Base-by-base conservation (phyloP, 2,113 vertebrate species). In the Cephalopterus ornatus region DNA sequence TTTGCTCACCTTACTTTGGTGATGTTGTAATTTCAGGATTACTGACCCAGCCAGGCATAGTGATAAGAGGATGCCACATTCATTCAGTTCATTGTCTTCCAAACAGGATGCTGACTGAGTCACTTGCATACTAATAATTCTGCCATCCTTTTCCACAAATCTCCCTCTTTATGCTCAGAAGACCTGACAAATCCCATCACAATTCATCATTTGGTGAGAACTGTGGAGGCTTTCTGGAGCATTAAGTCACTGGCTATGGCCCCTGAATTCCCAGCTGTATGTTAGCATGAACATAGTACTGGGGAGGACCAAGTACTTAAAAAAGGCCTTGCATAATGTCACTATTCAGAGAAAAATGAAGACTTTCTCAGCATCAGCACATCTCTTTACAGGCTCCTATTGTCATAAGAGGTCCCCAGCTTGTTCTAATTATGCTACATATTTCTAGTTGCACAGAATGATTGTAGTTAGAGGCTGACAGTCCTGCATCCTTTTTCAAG, bases 261-360 rank as follows among this genome's bases (percentile, higher is more conserved):
- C 37, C 20, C 49, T 80, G 39, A 71, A 70, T 80, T 89, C 37
- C 37, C 49, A 68, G 32, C 5, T 21, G 16, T 41, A 41, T 0
- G 1, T 2, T 3, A 53, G 6, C 41, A 66, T 41, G 37, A 53
- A 20, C 28, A 17, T 0, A 1, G 15, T 16, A 46, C 24, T 13
- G 22, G 20, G 4, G 11, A 47, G 22, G 11, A 89, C 19, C 18
- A 70, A 32, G 8, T 33, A 28, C 78, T 75, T 82, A 21, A 26
- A 71, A 77, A 71, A 81, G 28, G 3, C 52, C 77, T 81, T 85
- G 22, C 13, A 28, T 73, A 37, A 55, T 28, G 2, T 50, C 0
- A 0, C 21, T 63, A 71, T 15, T 59, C 39, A 67, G n/a, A 70
- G 41, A 68, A 88, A 90, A 82, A 85, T 13, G 5, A 87, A 66